These are phyloP conservation scores for Rhinophrynus dorsalis DNA, from an alignment of 2,797 vertebrate species.

Conservation along the genomic window DNA sequence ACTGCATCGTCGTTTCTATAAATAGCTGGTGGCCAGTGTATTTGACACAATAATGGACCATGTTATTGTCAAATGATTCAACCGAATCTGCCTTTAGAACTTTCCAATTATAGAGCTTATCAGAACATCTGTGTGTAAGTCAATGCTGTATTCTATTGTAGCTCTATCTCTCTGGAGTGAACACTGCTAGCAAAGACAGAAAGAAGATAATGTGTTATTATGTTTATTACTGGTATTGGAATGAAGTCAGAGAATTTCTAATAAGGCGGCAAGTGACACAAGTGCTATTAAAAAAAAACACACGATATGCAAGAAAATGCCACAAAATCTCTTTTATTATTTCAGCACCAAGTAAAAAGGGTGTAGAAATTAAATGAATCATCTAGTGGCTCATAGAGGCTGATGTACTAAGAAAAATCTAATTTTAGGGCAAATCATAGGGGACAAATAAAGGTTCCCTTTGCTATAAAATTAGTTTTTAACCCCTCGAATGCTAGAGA, in stretches of 20 bases:
- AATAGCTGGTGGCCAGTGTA: slow-evolving; percentile 19
- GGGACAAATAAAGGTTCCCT: too few species aligned
- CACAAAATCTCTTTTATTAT: too few species aligned
- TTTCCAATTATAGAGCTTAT: slow-evolving; percentile 18
- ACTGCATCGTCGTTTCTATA: slow-evolving; percentile 7
- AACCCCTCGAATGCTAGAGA: too few species aligned
- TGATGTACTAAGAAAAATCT: too few species aligned
- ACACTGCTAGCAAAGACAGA: background rate
- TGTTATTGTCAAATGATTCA: slow-evolving; percentile 27
- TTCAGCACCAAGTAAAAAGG: too few species aligned
- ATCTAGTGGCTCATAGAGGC: too few species aligned
- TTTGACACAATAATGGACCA: background rate
- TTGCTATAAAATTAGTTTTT: too few species aligned
- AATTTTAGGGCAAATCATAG: too few species aligned
- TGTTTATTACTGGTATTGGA: background rate
- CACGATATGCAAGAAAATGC: too few species aligned
- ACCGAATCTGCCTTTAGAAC: slow-evolving; percentile 17
- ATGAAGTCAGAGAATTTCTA: background rate
- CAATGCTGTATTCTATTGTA: background rate
- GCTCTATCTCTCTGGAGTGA: background rate
- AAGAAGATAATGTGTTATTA: background rate
- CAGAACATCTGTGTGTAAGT: slow-evolving; percentile 6
- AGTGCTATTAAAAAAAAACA: too few species aligned
- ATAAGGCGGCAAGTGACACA: background rate
- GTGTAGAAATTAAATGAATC: too few species aligned